phyloP scores from a whole-genome alignment of 1,140 invertebrate genomes.

The Macrocentrus cingulum region DNA sequence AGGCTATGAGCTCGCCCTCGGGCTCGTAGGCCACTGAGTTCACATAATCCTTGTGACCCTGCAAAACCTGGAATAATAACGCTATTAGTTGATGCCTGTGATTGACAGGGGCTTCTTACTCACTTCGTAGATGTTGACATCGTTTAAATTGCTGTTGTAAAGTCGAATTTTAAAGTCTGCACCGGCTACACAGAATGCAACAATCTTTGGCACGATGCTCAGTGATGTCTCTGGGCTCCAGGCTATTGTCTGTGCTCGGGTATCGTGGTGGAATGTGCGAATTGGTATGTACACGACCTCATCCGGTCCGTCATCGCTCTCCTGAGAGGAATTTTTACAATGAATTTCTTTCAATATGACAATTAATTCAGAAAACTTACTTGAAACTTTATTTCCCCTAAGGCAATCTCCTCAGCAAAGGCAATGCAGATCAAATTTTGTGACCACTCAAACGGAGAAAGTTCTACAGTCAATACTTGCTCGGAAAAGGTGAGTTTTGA shows the following conservation, averaged over 20 bases:
- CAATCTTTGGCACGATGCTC: slow-evolving; percentile 62
- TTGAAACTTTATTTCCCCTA: slow-evolving; percentile 57
- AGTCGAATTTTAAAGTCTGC: slow-evolving; percentile 62
- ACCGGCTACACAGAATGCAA: slow-evolving; percentile 63
- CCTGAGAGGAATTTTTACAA: slow-evolving; percentile 34
- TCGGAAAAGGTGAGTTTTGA: slow-evolving; percentile 51
- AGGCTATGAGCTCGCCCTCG: slow-evolving; percentile 69
- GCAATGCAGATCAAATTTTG: slow-evolving; percentile 59
- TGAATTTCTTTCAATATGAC: slow-evolving; percentile 6
- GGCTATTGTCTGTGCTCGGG: slow-evolving; percentile 59
- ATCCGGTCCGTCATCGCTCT: slow-evolving; percentile 51
- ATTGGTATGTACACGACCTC: slow-evolving; percentile 48
- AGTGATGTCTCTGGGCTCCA: slow-evolving; percentile 68
- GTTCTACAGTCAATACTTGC: slow-evolving; percentile 54
- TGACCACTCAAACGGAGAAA: slow-evolving; percentile 60
- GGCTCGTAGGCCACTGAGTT: slow-evolving; percentile 73
- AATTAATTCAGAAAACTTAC: no score
- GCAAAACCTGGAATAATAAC: slow-evolving; percentile 61
- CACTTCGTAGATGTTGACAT: slow-evolving; percentile 56
- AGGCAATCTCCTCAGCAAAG: slow-evolving; percentile 50
- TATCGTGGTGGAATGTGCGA: slow-evolving; percentile 58
- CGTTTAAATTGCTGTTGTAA: slow-evolving; percentile 62
- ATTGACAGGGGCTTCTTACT: slow-evolving; percentile 22
- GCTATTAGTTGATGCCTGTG: no score
- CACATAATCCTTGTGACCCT: slow-evolving; percentile 70